Conservation (phyloP, 2,797 vertebrate species). For the Phoxinus dragarum region DNA sequence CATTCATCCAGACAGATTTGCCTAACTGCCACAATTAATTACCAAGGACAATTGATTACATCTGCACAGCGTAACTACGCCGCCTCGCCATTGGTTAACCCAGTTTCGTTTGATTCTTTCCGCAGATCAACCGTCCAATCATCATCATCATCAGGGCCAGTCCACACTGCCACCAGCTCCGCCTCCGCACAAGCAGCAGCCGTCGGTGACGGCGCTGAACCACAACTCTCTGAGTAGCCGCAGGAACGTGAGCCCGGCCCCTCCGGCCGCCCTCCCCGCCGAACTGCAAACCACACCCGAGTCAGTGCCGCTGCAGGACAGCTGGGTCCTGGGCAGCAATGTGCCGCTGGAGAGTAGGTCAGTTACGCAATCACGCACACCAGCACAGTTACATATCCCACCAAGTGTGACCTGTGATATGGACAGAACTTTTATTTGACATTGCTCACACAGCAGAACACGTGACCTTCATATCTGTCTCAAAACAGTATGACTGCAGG, state of each 20-base stretch:
- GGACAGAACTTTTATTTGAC: conserved; percentile 25
- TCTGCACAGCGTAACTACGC: not conserved
- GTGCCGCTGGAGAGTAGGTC: conserved; percentile 93
- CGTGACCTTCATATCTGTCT: not conserved
- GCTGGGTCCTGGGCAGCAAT: conserved; percentile 97
- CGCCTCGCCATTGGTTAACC: conserved; percentile 25
- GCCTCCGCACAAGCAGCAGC: conserved; percentile 83
- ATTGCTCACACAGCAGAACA: conserved; percentile 16
- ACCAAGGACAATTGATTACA: conserved; percentile 42
- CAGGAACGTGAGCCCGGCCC: conserved; percentile 91
- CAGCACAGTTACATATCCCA: conserved; percentile 26
- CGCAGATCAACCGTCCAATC: conserved; percentile 86
- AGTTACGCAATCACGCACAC: conserved; percentile 55
- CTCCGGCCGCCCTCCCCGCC: conserved; percentile 90
- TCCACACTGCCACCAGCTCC: conserved; percentile 85
- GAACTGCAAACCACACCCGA: conserved; percentile 94
- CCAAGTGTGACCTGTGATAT: conserved; percentile 23
- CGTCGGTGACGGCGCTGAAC: conserved; percentile 88
- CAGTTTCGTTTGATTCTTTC: conserved; percentile 15
- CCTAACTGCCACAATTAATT: conserved; percentile 61
- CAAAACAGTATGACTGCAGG: not conserved
- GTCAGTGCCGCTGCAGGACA: conserved; percentile 95
- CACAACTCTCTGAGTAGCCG: conserved; percentile 89
- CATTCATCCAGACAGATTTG: conserved; percentile 53
- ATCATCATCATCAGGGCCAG: conserved; percentile 80